Evolutionary conservation across 2,797 vertebrate genomes (phyloP).

Genomic region (Acrossocheilus wenchowensis): DNA sequence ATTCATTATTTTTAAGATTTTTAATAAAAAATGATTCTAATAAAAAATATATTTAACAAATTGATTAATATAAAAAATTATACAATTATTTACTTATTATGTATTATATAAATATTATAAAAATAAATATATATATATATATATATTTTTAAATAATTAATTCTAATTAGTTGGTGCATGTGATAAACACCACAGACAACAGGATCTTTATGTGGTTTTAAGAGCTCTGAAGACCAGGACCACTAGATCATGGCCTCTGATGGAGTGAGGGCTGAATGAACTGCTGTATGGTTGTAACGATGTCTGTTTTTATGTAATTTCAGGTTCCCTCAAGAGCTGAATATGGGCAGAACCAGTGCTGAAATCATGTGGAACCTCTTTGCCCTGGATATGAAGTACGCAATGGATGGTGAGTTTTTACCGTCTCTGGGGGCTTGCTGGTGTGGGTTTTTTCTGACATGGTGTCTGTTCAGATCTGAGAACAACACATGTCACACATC

Average conservation of each 20-base stretch:
- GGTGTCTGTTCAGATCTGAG: slow-evolving; percentile 12
- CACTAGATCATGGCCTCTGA: not conserved
- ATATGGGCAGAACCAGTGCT: slow-evolving; percentile 91
- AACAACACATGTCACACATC: not conserved
- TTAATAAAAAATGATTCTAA: not conserved
- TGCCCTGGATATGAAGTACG: slow-evolving; percentile 96
- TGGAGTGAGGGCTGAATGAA: not conserved
- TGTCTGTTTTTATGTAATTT: slow-evolving; percentile 33
- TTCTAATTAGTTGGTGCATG: not conserved
- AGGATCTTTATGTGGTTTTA: not conserved
- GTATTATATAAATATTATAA: not conserved
- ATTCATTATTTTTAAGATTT: not conserved
- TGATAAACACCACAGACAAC: not conserved
- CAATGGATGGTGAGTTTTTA: slow-evolving; percentile 91
- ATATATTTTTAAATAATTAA: not conserved
- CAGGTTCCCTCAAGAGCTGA: slow-evolving; percentile 98
- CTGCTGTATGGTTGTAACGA: slow-evolving; percentile 5
- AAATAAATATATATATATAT: too few relatives aligned
- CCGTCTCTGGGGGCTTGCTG: not conserved
- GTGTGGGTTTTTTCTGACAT: slow-evolving; percentile 52
- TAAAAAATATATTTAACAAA: not conserved
- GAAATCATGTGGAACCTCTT: slow-evolving; percentile 96
- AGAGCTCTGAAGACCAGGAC: not conserved
- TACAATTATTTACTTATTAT: not conserved
- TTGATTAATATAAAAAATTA: not conserved